Conservation (phyloP, 2,797 vertebrate genomes). For the Poecilia picta region DNA sequence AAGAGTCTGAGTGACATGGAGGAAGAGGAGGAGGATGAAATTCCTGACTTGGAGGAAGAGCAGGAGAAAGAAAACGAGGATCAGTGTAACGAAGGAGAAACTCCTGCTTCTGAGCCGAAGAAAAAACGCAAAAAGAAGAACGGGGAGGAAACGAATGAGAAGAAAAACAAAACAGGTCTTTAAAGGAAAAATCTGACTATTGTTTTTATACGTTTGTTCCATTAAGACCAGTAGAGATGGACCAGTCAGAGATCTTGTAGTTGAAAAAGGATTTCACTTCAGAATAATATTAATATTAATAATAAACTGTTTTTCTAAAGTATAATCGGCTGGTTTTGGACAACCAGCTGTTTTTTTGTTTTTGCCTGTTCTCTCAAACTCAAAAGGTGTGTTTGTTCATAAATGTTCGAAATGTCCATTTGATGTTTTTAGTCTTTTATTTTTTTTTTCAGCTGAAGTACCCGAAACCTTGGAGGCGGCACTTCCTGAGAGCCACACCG, state of each 20-base stretch:
- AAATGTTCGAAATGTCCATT: not conserved
- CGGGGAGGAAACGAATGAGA: conserved; percentile 43
- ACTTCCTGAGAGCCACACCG: conserved; percentile 43
- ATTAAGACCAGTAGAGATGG: not conserved
- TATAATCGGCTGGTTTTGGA: not conserved
- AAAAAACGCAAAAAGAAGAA: conserved; percentile 77
- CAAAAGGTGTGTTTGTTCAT: not conserved
- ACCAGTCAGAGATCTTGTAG: not conserved
- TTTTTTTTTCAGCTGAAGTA: conserved; percentile 59
- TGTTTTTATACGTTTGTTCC: not conserved
- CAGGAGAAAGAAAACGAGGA: conserved; percentile 88
- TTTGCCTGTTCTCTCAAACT: not conserved
- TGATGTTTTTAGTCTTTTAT: conserved; percentile 10
- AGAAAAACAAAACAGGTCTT: conserved; percentile 49
- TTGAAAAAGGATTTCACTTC: not conserved
- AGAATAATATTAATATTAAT: too few species aligned
- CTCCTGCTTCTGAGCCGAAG: conserved; percentile 60
- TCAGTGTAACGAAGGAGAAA: conserved; percentile 71
- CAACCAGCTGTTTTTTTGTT: not conserved
- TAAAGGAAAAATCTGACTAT: conserved; percentile 38
- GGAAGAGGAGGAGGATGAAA: conserved; percentile 69
- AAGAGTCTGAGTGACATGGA: conserved; percentile 69
- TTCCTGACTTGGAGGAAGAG: conserved; percentile 78
- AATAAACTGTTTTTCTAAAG: not conserved
- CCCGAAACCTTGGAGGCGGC: conserved; percentile 60